Percentiles rank a stretch among this genome's conserved stretches.
These are phyloP conservation scores for Neoseiulus cucumeris DNA, from an alignment of 1,140 invertebrate species.

Conservation along the genomic window DNA sequence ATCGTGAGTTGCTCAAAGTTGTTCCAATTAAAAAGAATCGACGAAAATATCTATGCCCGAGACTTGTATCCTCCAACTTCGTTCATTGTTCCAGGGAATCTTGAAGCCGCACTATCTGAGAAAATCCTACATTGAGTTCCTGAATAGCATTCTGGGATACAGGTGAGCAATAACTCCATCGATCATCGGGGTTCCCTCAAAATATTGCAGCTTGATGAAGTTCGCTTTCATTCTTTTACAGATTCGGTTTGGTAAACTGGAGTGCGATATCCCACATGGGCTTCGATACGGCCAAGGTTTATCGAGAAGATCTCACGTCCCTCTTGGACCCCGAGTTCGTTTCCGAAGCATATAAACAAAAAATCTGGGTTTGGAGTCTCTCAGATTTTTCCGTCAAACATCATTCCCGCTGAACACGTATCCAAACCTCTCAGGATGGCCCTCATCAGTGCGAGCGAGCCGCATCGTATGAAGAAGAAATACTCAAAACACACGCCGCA, in stretches of 20 bases:
- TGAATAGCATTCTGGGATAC: neutral
- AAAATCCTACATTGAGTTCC: slow-evolving; percentile 5
- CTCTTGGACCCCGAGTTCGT: neutral
- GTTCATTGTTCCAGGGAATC: neutral
- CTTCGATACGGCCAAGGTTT: neutral
- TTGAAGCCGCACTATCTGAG: neutral
- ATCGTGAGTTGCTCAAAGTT: neutral
- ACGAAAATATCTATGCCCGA: no score
- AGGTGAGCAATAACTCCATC: no score
- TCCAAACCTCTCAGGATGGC: no score
- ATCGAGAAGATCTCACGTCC: neutral
- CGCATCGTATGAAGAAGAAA: no score
- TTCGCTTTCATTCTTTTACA: neutral
- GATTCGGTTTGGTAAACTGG: neutral
- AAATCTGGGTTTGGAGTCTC: neutral
- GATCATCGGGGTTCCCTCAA: no score
- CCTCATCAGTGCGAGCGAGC: no score
- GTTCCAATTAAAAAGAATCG: neutral
- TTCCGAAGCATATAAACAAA: neutral
- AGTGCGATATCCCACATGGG: neutral
- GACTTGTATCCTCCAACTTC: neutral
- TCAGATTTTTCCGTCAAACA: neutral
- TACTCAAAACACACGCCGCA: no score
- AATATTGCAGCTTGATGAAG: neutral
- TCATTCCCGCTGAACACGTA: no score